phyloP scores from a whole-genome alignment of 2,113 vertebrate genomes.

The Laticauda laticaudata region DNA sequence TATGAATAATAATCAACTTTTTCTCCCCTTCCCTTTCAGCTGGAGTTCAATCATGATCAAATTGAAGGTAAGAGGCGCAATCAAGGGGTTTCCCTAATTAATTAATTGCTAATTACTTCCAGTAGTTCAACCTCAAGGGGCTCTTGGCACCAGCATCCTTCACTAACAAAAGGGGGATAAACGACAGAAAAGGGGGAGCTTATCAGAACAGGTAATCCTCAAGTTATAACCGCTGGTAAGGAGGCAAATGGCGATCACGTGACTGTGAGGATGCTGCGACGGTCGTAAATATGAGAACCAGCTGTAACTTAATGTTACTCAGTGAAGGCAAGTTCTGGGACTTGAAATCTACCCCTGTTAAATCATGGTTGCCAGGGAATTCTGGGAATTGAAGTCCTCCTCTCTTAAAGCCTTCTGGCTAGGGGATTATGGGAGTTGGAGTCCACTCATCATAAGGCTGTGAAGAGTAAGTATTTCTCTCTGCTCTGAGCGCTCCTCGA shows the following conservation, averaged over 20 bases:
- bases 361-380: too few species aligned
- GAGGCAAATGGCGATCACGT: too few species aligned
- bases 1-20: neutral
- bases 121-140: too few species aligned
- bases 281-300: too few species aligned
- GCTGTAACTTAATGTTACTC: neutral
- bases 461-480: neutral
- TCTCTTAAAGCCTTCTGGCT: too few species aligned
- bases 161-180: neutral
- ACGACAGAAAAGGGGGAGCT: neutral
- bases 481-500: neutral
- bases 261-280: too few species aligned
- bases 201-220: neutral
- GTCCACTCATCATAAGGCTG: neutral
- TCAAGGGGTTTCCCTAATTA: neutral
- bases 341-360: too few species aligned
- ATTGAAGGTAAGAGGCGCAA: conserved; percentile 76
- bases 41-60: conserved; percentile 85
- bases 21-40: conserved; percentile 64
- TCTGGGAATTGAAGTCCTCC: too few species aligned
- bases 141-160: neutral
- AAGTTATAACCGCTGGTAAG: too few species aligned
- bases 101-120: neutral
- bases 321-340: neutral
- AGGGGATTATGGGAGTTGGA: too few species aligned